Percentiles rank a stretch among this genome's conserved stretches.
Conservation (phyloP, 53 echinoderm and acorn worm genomes). For the Henricia sp. region DNA sequence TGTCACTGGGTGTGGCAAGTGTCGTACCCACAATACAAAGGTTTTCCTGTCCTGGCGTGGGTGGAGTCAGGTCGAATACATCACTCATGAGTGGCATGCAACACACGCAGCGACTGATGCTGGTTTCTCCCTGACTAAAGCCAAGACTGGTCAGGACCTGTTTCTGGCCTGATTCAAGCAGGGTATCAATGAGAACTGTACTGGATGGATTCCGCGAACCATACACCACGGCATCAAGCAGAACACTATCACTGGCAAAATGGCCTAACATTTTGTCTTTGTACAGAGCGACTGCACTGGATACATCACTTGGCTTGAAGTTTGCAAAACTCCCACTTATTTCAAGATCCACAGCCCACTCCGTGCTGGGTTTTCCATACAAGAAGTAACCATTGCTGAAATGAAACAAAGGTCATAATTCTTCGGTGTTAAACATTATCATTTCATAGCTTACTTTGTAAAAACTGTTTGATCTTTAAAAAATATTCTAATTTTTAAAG, state of each 20-base stretch:
- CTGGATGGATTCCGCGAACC: slow-evolving; percentile 54
- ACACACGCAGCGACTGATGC: slow-evolving; percentile 71
- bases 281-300: slow-evolving; percentile 84
- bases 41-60: slow-evolving; percentile 72
- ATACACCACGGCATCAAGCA: slow-evolving; percentile 85
- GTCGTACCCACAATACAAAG: slow-evolving; percentile 24
- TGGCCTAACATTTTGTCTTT: slow-evolving; percentile 61
- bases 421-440: too few relatives aligned
- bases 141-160: slow-evolving; percentile 44
- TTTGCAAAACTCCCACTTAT: slow-evolving; percentile 1
- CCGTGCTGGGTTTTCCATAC: slow-evolving; percentile 43
- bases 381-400: slow-evolving; percentile 83
- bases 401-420: too few relatives aligned
- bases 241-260: slow-evolving; percentile 47
- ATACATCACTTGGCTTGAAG: slow-evolving; percentile 58
- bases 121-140: slow-evolving; percentile 54
- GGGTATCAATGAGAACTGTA: slow-evolving; percentile 23
- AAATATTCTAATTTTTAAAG: too few relatives aligned
- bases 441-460: too few relatives aligned
- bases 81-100: slow-evolving; percentile 36
- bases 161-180: slow-evolving; percentile 72
- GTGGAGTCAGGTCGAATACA: slow-evolving; percentile 52
- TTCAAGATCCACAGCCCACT: slow-evolving; percentile 50
- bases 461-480: too few relatives aligned
- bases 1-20: slow-evolving; percentile 13